Evolutionary conservation across 2,888 invertebrate species (phyloP).

Genomic region (Zeuzera pyrina): DNA sequence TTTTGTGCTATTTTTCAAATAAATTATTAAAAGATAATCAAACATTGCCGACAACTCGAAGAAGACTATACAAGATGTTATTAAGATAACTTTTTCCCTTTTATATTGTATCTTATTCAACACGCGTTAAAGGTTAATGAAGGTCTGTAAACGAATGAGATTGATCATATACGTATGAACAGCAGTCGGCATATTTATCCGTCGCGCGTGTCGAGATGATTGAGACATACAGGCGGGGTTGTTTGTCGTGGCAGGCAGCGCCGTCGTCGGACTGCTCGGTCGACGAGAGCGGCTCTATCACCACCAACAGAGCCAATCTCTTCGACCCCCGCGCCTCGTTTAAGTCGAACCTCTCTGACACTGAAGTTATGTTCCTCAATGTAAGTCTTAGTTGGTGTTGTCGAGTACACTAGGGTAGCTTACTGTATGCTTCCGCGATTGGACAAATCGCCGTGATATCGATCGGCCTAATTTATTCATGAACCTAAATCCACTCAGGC

Average conservation of each 20-base stretch:
- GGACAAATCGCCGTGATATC: too few relatives aligned
- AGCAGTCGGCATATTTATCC: conserved; percentile 6
- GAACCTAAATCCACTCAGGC: too few relatives aligned
- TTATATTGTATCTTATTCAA: too few relatives aligned
- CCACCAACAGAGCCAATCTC: conserved; percentile 82
- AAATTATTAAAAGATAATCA: too few relatives aligned
- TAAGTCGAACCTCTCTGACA: conserved; percentile 94
- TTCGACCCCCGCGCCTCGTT: conserved; percentile 84
- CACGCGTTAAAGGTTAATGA: too few relatives aligned
- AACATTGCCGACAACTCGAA: too few relatives aligned
- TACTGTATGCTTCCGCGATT: conserved; percentile 24
- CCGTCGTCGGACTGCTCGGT: conserved; percentile 75
- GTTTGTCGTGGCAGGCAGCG: conserved; percentile 71
- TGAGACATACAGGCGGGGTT: conserved; percentile 14
- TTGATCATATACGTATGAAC: too few relatives aligned
- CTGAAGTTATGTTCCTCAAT: conserved; percentile 91
- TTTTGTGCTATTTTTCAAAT: too few relatives aligned
- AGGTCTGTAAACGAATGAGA: too few relatives aligned
- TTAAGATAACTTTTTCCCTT: too few relatives aligned
- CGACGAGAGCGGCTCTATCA: conserved; percentile 85
- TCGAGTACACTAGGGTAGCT: conserved; percentile 22
- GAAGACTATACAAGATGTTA: too few relatives aligned
- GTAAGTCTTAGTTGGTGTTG: conserved; percentile 75
- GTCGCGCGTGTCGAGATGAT: conserved; percentile 7
- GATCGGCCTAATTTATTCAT: too few relatives aligned